A percentile compares a stretch with the other conserved stretches of the same genome.
These are phyloP conservation scores for Apamea anceps DNA, from an alignment of 2,888 invertebrate species.

Conservation along the genomic window DNA sequence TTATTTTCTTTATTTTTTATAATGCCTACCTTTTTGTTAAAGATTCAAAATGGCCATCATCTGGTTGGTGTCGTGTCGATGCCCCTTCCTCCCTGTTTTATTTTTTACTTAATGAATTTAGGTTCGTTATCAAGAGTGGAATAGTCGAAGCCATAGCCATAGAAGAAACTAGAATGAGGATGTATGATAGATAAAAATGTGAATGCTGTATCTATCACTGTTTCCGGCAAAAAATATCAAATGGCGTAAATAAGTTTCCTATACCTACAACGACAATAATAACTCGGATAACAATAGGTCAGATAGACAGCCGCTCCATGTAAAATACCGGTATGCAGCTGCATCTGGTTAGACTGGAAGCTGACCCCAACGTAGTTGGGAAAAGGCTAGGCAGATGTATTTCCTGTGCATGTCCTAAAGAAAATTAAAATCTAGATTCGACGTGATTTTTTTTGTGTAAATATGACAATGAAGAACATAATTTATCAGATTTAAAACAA, in stretches of 20 bases:
- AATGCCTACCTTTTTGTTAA: background rate
- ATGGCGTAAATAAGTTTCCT: background rate
- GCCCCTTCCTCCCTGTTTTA: background rate
- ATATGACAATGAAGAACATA: background rate
- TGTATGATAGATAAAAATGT: conserved; percentile 18
- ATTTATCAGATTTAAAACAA: background rate
- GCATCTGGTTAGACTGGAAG: no score
- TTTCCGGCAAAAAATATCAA: conserved; percentile 14
- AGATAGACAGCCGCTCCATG: no score
- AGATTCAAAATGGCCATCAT: background rate
- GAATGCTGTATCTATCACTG: background rate
- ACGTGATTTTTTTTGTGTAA: background rate
- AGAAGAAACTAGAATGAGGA: conserved; percentile 10
- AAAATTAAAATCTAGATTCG: no score
- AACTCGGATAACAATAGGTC: no score
- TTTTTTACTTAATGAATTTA: background rate
- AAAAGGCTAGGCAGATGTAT: no score
- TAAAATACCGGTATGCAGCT: no score
- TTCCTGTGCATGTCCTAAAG: no score
- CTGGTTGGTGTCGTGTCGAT: no score
- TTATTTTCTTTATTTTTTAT: background rate
- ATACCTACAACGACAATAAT: background rate
- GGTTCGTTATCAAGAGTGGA: background rate
- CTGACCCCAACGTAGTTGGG: no score
- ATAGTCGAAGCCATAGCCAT: background rate